Evolutionary conservation across 2,113 vertebrate genomes (phyloP), one percentile per base, ranked within the genome.

Genomic region (rabbit (Oryctolagus cuniculus)): DNA sequence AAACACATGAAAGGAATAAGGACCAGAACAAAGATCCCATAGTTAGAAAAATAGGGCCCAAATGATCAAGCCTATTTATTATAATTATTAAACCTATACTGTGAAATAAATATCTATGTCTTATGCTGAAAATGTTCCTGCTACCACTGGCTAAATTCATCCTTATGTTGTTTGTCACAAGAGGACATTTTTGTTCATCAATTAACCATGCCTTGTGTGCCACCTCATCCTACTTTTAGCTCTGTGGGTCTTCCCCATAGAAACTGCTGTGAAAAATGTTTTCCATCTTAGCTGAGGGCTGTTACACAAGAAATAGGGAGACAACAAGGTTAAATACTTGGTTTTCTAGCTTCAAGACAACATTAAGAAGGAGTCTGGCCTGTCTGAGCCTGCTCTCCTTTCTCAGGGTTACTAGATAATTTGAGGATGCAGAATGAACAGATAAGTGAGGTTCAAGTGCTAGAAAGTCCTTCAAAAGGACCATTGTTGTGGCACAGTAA

Each of bases 171-270:
- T 17, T 3, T 38, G 38, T 25, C 31, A 61, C 66, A 69, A 12
- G 86, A 53, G 15, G 29, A 4, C 19, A 7, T 34, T 67, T 19
- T 38, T 38, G 13, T 34, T 8, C 27, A 27, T 19, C 36, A 0
- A 31, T 4, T 21, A 17, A 10, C 27, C 4, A 25, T 4, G 12
- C 3, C 61, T 61, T 34, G 24, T 0, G 3, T 4, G 5, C 4
- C 51, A 75, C 27, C 22, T 0, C 4, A 3, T 38, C 2, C 58
- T 83, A 19, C 15, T 53, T 70, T 51, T 36, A 34, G 31, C 8
- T 78, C 7, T 11, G 11, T 34, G 27, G 9, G 5, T 16, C 15
- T 79, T 64, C 3, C 58, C 16, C 38, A 55, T 17, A n/a, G 31
- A 67, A 74, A 31, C 4, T 12, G 2, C 16, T 17, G 21, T 21